Conservation (phyloP, 2,113 vertebrate genomes). For the Oostethus manadensis region DNA sequence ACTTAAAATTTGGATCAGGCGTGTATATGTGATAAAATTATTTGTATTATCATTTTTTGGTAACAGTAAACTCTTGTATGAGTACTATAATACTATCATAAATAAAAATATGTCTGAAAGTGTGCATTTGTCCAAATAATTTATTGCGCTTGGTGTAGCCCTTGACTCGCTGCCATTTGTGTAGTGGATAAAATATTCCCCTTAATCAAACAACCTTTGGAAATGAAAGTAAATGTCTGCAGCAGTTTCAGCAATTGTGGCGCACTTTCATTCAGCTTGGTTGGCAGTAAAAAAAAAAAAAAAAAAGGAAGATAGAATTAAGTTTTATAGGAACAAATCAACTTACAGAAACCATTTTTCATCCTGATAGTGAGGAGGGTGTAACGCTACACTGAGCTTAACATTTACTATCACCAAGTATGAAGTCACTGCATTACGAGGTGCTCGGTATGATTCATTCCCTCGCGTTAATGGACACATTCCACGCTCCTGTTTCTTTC, state of each 20-base stretch:
- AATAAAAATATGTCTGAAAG: too few species aligned
- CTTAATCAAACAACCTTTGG: not conserved
- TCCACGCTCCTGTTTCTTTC: constrained; percentile 25
- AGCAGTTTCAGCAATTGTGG: not conserved
- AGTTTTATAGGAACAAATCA: constrained; percentile 35
- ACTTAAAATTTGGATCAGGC: too few species aligned
- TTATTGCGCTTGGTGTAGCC: too few species aligned
- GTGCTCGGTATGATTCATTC: constrained; percentile 36
- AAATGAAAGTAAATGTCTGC: constrained; percentile 12
- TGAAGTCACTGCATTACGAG: constrained; percentile 33
- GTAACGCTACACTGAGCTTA: constrained; percentile 13
- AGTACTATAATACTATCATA: too few species aligned
- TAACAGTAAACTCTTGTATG: too few species aligned
- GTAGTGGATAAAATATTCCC: too few species aligned
- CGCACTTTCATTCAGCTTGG: constrained; percentile 12
- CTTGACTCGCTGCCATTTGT: too few species aligned
- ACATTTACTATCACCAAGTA: constrained; percentile 34
- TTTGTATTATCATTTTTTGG: too few species aligned
- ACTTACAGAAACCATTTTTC: constrained; percentile 29
- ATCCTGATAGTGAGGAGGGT: constrained; percentile 18
- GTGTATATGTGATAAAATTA: too few species aligned
- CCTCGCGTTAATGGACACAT: constrained; percentile 35
- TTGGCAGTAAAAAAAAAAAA: too few species aligned
- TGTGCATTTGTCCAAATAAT: too few species aligned
- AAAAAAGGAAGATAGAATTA: constrained; percentile 6